Conservation (phyloP, 1,140 invertebrate species). For the Meteorus sp. region DNA sequence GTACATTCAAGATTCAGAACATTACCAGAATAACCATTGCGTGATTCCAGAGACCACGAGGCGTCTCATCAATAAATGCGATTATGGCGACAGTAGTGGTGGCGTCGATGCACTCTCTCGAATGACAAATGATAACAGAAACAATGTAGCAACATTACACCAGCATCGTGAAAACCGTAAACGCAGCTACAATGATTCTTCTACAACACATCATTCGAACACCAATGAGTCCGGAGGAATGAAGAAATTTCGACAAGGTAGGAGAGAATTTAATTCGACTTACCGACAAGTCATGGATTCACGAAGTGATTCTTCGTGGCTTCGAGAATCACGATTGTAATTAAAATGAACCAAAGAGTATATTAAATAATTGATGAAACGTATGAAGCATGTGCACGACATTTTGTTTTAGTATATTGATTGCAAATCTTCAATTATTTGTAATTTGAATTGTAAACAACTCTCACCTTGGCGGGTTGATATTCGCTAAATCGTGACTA, state of each 20-base stretch:
- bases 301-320: constrained; percentile 2
- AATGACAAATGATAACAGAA: constrained; percentile 11
- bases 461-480: no score
- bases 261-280: constrained; percentile 22
- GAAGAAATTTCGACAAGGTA: constrained; percentile 42
- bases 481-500: no score
- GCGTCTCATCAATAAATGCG: constrained; percentile 2
- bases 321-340: constrained; percentile 2
- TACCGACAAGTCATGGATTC: background rate
- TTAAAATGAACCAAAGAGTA: background rate
- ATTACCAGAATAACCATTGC: constrained; percentile 42
- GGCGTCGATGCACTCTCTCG: constrained; percentile 14
- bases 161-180: constrained; percentile 37
- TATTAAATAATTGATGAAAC: no score
- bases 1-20: constrained; percentile 18
- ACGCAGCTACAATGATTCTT: constrained; percentile 32
- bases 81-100: constrained; percentile 11
- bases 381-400: no score
- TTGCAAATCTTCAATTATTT: no score
- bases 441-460: no score
- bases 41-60: constrained; percentile 38
- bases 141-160: background rate
- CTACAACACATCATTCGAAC: background rate
- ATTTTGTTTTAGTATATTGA: no score
- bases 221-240: constrained; percentile 5